Evolutionary conservation across 2,888 invertebrate species (phyloP).

Genomic region (Thumatha senex): DNA sequence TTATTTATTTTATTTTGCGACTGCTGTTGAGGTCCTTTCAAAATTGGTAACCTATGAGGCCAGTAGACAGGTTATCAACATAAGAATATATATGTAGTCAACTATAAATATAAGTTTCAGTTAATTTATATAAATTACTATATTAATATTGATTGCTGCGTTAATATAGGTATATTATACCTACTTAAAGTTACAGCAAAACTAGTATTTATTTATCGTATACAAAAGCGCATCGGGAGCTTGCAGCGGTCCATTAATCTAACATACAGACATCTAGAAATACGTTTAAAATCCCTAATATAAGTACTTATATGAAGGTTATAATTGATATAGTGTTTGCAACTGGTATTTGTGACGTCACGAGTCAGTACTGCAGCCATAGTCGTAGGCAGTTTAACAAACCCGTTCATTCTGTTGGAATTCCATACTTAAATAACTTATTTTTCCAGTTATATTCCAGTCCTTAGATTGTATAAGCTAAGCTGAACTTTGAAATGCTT

Average conservation of each 20-base stretch:
- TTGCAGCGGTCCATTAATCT: slow-evolving; percentile 41
- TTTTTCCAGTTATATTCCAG: too few species aligned
- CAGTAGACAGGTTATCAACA: neutral
- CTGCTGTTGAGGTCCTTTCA: too few species aligned
- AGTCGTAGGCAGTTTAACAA: slow-evolving; percentile 36
- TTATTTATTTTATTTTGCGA: too few species aligned
- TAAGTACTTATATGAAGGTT: slow-evolving; percentile 17
- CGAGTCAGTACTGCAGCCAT: slow-evolving; percentile 24
- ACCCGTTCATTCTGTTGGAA: slow-evolving; percentile 25
- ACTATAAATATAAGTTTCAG: slow-evolving; percentile 37
- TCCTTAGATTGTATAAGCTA: too few species aligned
- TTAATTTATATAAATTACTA: slow-evolving; percentile 20
- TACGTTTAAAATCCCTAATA: slow-evolving; percentile 10
- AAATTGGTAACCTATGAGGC: too few species aligned
- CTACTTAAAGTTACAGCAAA: slow-evolving; percentile 19
- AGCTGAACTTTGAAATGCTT: too few species aligned
- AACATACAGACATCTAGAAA: slow-evolving; percentile 28
- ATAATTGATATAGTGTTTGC: slow-evolving; percentile 34
- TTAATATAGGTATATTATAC: slow-evolving; percentile 13
- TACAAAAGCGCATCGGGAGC: slow-evolving; percentile 43
- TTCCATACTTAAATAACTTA: slow-evolving; percentile 1
- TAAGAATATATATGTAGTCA: slow-evolving; percentile 5
- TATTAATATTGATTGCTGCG: slow-evolving; percentile 27
- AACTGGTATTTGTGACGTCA: slow-evolving; percentile 22
- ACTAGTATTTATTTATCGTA: slow-evolving; percentile 39